Base-by-base conservation (phyloP, 1,140 invertebrate species). In the Carcinoscorpius rotundicauda region DNA sequence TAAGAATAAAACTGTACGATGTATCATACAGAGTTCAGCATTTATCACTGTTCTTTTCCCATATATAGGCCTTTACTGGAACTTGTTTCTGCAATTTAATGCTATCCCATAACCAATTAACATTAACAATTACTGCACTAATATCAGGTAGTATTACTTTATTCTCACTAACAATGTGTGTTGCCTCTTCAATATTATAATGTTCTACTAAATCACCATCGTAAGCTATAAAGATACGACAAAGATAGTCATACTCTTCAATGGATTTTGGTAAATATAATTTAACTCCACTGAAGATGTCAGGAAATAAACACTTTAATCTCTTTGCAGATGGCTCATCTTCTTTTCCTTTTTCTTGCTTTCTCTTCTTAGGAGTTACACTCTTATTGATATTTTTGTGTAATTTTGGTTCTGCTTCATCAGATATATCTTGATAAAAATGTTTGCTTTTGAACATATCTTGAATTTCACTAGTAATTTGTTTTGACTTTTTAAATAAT, bases 161-260 rank as follows among this genome's bases (percentile, higher is more conserved):
- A 52, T 55, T 52, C 3, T 61, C 57, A 56, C 49, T 51, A 53
- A 67, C n/a, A 52, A 65, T 53, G 60, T 51, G 59, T 63, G 65
- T 55, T 58, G 51, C 51, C 52, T 48, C 51, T 51, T 48, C 50
- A 50, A 49, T n/a, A 50, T 57, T 49, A 55, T 11, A 29, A 29
- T 29, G 29, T 29, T 29, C 29, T 29, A 29, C 29, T 29, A 29
- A 29, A 29, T 29, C 29, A 29, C 29, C 29, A 29, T 29, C 29
- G 29, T 69, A 69, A 9, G 68, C 68, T 9, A 69, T 58, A 52
- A 69, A 69, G 53, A 67, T 67, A 48, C 68, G 60, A 4, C 51
- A 11, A 6, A 69, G 53, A 50, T 52, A 55, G 10, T 66, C 59
- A 48, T 49, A 61, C 49, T 69, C 62, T 11, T 64, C 58, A 8